Evolutionary conservation across 2,888 invertebrate genomes (phyloP).

Genomic region (Tinea trinotella): DNA sequence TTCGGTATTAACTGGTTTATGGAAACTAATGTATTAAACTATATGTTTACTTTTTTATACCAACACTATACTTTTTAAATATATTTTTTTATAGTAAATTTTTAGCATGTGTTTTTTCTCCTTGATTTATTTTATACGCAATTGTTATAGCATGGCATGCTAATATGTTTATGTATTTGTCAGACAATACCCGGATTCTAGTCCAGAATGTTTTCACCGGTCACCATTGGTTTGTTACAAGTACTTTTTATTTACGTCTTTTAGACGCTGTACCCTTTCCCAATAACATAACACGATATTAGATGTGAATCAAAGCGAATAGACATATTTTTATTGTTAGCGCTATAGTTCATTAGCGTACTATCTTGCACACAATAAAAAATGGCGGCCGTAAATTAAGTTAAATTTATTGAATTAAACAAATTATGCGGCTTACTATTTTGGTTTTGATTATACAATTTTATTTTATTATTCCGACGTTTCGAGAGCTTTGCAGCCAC

Average conservation of each 20-base stretch:
- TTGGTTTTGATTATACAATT: no score
- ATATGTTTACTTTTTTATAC: not conserved
- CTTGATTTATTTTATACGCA: not conserved
- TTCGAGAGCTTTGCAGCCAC: no score
- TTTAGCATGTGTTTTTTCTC: slow-evolving; percentile 44
- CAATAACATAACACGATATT: no score
- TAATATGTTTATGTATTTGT: slow-evolving; percentile 66
- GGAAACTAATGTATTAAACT: no score
- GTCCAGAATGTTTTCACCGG: slow-evolving; percentile 50
- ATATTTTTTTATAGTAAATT: slow-evolving; percentile 33
- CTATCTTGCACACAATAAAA: no score
- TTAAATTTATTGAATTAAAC: no score
- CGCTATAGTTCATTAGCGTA: no score
- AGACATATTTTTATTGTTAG: no score
- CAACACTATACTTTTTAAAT: not conserved
- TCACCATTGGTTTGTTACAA: slow-evolving; percentile 61
- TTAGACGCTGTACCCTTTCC: not conserved
- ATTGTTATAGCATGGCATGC: slow-evolving; percentile 58
- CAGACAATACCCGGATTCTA: slow-evolving; percentile 71
- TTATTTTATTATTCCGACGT: no score
- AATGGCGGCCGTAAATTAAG: no score
- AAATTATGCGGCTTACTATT: no score
- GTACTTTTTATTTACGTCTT: not conserved
- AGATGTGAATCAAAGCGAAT: no score
- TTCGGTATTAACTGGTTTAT: not conserved